Evolutionary conservation across 1,140 invertebrate species (phyloP).

Genomic region (Leptoteleia sp.): DNA sequence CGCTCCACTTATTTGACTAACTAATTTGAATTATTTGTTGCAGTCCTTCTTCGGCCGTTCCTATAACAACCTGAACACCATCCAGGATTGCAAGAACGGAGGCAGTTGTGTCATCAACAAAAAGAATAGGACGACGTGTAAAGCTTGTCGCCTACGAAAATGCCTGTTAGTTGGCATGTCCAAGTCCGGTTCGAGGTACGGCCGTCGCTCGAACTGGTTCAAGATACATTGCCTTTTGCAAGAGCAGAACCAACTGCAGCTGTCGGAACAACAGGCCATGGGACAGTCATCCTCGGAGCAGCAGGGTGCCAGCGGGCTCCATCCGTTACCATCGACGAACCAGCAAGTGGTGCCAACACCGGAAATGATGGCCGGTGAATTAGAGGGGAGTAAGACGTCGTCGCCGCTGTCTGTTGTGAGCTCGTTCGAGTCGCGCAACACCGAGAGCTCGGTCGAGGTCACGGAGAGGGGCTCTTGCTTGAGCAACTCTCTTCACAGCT

Average conservation of each 20-base stretch:
- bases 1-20: too few relatives aligned
- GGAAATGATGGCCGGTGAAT: constrained; percentile 79
- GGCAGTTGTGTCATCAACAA: constrained; percentile 97
- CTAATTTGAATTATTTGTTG: constrained; percentile 10
- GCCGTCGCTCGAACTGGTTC: constrained; percentile 95
- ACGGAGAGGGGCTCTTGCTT: constrained; percentile 81
- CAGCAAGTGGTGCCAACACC: constrained; percentile 86
- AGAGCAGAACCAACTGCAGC: constrained; percentile 85
- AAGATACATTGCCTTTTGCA: constrained; percentile 94
- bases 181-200: constrained; percentile 94
- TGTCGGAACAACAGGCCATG: constrained; percentile 79
- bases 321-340: constrained; percentile 64
- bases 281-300: background rate
- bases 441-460: constrained; percentile 86
- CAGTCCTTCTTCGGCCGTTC: constrained; percentile 99
- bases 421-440: constrained; percentile 89
- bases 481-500: too few relatives aligned
- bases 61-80: constrained; percentile 95
- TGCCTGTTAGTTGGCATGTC: constrained; percentile 97
- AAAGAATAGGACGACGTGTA: constrained; percentile 97
- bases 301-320: constrained; percentile 4
- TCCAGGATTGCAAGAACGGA: constrained; percentile 96
- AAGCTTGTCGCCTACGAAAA: constrained; percentile 95
- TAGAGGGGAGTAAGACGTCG: constrained; percentile 85
- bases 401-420: constrained; percentile 86